These are phyloP conservation scores for Silurus meridionalis DNA, from an alignment of 2,113 vertebrate species.

Conservation along the genomic window DNA sequence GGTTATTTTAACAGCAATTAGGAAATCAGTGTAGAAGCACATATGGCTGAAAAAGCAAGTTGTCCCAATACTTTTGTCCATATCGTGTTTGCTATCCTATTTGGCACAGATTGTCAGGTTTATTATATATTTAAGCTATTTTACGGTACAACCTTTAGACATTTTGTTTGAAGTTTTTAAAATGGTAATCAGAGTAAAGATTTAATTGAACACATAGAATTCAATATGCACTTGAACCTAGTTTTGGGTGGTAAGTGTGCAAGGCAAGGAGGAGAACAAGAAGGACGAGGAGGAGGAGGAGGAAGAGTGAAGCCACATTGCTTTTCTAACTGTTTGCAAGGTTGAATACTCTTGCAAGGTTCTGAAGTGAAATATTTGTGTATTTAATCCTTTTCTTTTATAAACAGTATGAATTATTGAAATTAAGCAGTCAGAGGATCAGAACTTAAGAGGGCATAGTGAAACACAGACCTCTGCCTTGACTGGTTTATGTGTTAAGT, in stretches of 20 bases:
- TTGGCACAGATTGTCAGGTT: background rate
- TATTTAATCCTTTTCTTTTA: no score
- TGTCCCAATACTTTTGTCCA: no score
- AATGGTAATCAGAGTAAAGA: background rate
- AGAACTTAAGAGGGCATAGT: no score
- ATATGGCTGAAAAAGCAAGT: no score
- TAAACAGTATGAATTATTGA: no score
- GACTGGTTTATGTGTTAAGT: background rate
- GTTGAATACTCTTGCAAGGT: no score
- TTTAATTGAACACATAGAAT: background rate
- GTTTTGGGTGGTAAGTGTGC: background rate
- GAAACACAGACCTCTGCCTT: background rate
- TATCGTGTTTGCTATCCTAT: background rate
- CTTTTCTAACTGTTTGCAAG: background rate
- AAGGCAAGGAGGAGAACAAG: background rate
- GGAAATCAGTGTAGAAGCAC: no score
- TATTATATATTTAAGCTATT: background rate
- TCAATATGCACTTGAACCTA: background rate
- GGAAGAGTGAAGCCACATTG: background rate
- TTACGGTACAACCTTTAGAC: background rate
- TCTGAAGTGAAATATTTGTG: no score
- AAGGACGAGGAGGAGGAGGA: no score
- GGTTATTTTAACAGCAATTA: no score
- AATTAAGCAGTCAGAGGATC: no score
- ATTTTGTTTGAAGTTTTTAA: background rate